Percentiles rank a stretch among this genome's conserved stretches.
phyloP scores from a whole-genome alignment of 1,140 invertebrate species.

The Harlomillsia oculata region DNA sequence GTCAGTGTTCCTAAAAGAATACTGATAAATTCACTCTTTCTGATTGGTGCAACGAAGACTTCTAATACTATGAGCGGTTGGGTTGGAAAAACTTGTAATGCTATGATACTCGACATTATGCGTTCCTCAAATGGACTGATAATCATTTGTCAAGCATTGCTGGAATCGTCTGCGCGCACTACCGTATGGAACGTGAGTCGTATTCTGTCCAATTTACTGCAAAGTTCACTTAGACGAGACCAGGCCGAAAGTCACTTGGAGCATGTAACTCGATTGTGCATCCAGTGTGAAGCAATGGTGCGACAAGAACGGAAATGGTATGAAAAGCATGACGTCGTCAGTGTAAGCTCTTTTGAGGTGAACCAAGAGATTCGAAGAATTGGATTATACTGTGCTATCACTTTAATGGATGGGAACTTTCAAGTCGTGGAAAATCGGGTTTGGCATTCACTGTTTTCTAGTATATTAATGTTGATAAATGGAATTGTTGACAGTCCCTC shows the following conservation, averaged over 20 bases:
- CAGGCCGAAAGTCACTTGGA: not conserved
- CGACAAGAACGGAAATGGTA: no score
- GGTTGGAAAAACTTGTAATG: conserved; percentile 9
- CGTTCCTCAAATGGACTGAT: conserved; percentile 4
- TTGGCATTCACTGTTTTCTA: conserved; percentile 14
- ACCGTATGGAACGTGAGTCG: conserved; percentile 8
- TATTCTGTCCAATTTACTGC: conserved; percentile 1
- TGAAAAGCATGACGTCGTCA: no score
- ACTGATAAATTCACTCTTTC: conserved; percentile 13
- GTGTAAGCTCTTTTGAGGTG: no score
- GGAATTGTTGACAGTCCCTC: no score
- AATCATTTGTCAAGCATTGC: not conserved
- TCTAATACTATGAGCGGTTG: no score
- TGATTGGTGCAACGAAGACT: conserved; percentile 14
- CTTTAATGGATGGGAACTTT: conserved; percentile 6
- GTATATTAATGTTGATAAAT: not conserved
- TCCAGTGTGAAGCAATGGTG: not conserved
- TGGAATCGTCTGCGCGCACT: not conserved
- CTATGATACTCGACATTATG: conserved; percentile 2
- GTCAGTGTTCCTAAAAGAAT: not conserved
- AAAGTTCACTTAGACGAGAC: not conserved
- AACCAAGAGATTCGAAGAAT: not conserved
- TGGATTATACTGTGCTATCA: conserved; percentile 10
- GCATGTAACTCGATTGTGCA: not conserved
- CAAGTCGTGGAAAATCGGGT: not conserved